phyloP scores from a whole-genome alignment of 2,888 invertebrate species.

The Agrotis clavis region DNA sequence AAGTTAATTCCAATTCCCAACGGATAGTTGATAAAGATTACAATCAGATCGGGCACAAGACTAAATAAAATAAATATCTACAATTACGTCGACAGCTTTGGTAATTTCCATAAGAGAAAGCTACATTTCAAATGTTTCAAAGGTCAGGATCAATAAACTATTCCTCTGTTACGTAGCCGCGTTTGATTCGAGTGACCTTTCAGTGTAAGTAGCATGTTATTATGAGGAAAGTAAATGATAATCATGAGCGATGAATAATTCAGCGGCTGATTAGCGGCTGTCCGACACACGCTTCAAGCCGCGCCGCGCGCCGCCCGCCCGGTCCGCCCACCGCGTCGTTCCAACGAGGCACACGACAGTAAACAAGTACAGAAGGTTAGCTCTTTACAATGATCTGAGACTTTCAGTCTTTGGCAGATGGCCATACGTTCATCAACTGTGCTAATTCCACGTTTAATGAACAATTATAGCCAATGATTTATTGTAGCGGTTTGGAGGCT shows the following conservation, averaged over 20 bases:
- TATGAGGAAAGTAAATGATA: conserved; percentile 7
- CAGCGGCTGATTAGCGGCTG: conserved; percentile 26
- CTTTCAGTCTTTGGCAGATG: no score
- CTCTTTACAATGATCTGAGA: not conserved
- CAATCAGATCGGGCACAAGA: no score
- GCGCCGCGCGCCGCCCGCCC: no score
- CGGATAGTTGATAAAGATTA: no score
- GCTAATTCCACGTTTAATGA: no score
- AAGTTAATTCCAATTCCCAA: no score
- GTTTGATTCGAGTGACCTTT: not conserved
- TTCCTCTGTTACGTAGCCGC: not conserved
- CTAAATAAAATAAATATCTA: no score
- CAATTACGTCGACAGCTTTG: no score
- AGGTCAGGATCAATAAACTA: not conserved
- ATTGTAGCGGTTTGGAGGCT: no score
- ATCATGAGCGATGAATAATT: conserved; percentile 18
- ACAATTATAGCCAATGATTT: no score
- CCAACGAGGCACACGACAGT: not conserved
- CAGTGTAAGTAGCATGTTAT: not conserved
- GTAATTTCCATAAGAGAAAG: not conserved
- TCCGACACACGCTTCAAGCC: conserved; percentile 6
- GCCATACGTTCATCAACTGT: no score
- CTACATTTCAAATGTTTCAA: not conserved
- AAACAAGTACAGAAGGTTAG: not conserved
- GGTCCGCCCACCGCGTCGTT: not conserved